phyloP scores from a whole-genome alignment of 2,113 vertebrate species.

The Tauraco erythrolophus region DNA sequence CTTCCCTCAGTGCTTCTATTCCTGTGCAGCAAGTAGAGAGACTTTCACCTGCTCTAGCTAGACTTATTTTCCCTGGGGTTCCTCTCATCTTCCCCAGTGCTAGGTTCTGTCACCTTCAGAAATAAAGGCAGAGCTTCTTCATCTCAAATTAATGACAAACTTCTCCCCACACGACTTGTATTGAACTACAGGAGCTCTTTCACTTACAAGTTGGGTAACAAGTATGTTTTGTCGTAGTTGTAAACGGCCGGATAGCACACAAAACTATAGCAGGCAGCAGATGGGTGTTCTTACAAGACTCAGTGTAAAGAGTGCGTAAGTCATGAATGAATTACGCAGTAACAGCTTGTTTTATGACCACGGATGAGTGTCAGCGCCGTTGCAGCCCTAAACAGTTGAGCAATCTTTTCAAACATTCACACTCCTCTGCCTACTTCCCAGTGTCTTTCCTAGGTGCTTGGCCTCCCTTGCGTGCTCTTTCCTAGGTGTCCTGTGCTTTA shows the following conservation, averaged over 20 bases:
- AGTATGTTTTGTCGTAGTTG: not conserved
- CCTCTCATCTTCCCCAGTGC: not conserved
- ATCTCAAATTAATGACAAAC: not conserved
- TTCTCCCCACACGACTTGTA: not conserved
- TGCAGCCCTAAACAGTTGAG: not conserved
- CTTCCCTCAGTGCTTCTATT: not conserved
- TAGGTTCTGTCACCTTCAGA: not conserved
- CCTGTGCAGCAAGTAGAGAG: not conserved
- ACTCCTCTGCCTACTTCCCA: not conserved
- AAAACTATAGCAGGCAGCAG: not conserved
- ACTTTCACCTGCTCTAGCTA: not conserved
- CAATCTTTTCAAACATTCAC: not conserved
- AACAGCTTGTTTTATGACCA: not conserved
- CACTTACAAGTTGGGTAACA: not conserved
- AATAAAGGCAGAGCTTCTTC: not conserved
- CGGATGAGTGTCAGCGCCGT: not conserved
- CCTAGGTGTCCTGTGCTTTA: not conserved
- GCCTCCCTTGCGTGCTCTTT: not conserved
- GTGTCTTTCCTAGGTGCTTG: not conserved
- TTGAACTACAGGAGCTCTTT: not conserved
- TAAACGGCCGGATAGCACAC: not conserved
- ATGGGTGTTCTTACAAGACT: not conserved
- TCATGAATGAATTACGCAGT: accelerated
- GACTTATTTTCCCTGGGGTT: not conserved
- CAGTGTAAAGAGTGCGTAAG: not conserved